Percentiles rank a stretch among this genome's conserved stretches.
Evolutionary conservation across 2,113 vertebrate species (phyloP).

Genomic region (Pristiophorus japonicus): DNA sequence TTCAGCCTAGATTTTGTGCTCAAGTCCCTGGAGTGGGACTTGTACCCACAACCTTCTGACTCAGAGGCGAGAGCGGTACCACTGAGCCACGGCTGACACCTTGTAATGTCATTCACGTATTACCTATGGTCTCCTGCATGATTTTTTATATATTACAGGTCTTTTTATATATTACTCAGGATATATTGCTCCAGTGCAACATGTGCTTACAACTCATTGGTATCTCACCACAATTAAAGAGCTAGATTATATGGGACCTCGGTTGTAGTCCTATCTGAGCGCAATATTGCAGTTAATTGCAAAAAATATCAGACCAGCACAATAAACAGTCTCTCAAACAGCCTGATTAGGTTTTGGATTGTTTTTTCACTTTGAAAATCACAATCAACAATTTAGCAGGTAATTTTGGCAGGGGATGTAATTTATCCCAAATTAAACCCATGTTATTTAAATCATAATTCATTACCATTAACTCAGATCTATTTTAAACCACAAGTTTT

Average conservation of each 20-base stretch:
- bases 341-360: background rate
- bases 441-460: background rate
- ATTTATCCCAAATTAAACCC: background rate
- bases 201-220: background rate
- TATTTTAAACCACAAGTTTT: background rate
- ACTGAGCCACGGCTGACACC: background rate
- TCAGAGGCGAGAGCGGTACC: background rate
- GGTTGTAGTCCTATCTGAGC: background rate
- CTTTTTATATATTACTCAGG: background rate
- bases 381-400: background rate
- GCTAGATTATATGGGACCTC: background rate
- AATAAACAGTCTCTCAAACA: background rate
- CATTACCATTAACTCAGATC: background rate
- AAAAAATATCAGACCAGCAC: background rate
- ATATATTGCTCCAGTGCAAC: background rate
- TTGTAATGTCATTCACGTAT: background rate
- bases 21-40: background rate
- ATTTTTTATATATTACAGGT: background rate
- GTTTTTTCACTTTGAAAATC: background rate
- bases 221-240: background rate
- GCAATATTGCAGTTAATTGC: background rate
- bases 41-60: background rate
- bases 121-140: background rate
- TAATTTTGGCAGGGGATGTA: background rate
- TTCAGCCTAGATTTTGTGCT: background rate